Evolutionary conservation across 2,888 invertebrate genomes (phyloP), one percentile per base, ranked within the genome.

Genomic region (Ligdia adustata): DNA sequence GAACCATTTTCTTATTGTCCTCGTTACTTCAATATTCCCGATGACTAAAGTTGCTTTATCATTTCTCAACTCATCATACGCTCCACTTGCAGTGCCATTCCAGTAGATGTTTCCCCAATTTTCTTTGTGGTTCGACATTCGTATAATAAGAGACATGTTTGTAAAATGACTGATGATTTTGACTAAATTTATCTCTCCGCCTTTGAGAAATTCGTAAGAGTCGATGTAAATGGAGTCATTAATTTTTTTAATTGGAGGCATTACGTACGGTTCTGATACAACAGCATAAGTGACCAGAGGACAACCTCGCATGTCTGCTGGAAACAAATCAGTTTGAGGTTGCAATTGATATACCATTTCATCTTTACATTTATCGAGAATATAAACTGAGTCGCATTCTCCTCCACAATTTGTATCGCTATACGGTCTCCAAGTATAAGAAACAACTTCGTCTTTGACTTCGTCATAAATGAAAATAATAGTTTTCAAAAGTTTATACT

Each of bases 1-100:
- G 33, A 90, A 90, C 82, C 85, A 88, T 54, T 79, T 85, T 5
- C 91, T 67, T 4, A 87, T 75, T 7, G 70, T 74, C 57, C 72
- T 82, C 1, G 90, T 87, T 0, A 89, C 88, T 73, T 90, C 89
- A 41, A 91, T 80, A 55, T 90, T 89, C 3, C 91, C 91, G 26
- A 90, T 82, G 5, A 90, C 72, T 5, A 90, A 57, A 56, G 90
- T 88, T 0, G 69, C 76, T 2, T 75, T 66, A 50, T 83, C 82
- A 34, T 81, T 78, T 62, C 69, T 75, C 12, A 91, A 57, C 9
- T 77, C 55, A 6, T 50, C 65, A 46, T 71, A 91, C 1, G 86
- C 82, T 14, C 89, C 91, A 1, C 82, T 79, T 5, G 88, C 81
- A 2, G 74, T 69, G 5, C 90, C 90, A 44, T 88, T 78, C 32